phyloP scores from a whole-genome alignment of 2,797 vertebrate genomes.

The Myotis pilosus region DNA sequence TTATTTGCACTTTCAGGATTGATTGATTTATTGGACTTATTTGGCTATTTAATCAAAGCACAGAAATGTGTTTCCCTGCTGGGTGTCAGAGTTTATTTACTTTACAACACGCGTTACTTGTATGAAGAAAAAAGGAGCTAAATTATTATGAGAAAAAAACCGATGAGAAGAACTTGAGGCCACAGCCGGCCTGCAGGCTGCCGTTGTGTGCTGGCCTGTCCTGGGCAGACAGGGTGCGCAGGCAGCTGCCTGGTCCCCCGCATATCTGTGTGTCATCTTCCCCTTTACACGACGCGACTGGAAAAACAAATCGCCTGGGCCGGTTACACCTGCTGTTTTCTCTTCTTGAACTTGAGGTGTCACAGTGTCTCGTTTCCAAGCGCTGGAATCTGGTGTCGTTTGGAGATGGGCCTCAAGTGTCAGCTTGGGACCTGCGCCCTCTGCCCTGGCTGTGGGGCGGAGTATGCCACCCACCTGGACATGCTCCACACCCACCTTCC shows the following conservation, averaged over 20 bases:
- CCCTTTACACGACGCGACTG: too few relatives aligned
- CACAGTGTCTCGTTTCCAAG: background rate
- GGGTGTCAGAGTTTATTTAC: background rate
- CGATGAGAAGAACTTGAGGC: background rate
- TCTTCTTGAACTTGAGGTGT: background rate
- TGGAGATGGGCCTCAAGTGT: background rate
- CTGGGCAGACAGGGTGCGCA: background rate
- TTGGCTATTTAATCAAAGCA: background rate
- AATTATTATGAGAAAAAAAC: background rate
- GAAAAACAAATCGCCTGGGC: background rate
- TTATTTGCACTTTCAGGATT: background rate
- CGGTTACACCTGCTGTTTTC: background rate
- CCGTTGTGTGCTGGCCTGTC: background rate
- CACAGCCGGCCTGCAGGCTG: background rate
- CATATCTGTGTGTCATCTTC: background rate
- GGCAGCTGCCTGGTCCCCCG: accelerated
- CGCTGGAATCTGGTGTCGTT: background rate
- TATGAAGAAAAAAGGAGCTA: background rate
- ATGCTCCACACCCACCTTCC: background rate
- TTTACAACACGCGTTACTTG: background rate
- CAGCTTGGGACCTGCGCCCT: too few relatives aligned
- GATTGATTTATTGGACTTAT: background rate
- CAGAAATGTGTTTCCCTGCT: background rate
- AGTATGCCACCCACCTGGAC: background rate
- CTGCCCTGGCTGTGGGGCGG: background rate